Percentiles rank a stretch among this genome's conserved stretches.
These are phyloP conservation scores for Geopemphigus sp. DNA, from an alignment of 1,140 invertebrate genomes.

Conservation along the genomic window DNA sequence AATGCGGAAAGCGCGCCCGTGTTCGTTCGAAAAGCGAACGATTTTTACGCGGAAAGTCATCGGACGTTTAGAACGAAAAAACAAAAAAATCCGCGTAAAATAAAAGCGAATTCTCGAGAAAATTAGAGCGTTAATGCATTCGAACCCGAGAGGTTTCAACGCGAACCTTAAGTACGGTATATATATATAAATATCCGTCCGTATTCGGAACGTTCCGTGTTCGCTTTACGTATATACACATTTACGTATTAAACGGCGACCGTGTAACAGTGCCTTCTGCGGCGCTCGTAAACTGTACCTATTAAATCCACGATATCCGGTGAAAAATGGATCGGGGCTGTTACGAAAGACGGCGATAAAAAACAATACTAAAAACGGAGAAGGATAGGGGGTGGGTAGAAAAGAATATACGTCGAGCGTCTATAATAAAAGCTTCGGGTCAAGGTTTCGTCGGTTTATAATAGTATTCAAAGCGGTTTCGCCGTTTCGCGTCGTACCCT, in stretches of 20 bases:
- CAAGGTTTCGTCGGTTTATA: conserved; percentile 39
- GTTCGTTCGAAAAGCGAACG: neutral
- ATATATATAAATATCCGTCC: too few species aligned
- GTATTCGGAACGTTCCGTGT: conserved; percentile 1
- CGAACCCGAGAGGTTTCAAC: neutral
- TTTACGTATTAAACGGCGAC: neutral
- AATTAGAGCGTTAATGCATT: conserved; percentile 18
- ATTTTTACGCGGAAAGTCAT: neutral
- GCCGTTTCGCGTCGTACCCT: neutral
- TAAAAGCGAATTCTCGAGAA: neutral
- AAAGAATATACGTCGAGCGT: conserved; percentile 15
- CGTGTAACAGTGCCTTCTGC: neutral
- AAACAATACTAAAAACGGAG: conserved; percentile 32
- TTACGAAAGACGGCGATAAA: conserved; percentile 24
- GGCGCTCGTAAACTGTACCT: conserved; percentile 35
- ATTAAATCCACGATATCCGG: conserved; percentile 32
- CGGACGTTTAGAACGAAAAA: neutral
- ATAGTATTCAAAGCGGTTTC: conserved; percentile 35
- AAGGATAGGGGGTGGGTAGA: neutral
- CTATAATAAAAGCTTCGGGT: conserved; percentile 33
- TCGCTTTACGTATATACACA: too few species aligned
- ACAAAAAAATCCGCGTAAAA: too few species aligned
- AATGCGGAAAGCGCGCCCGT: too few species aligned
- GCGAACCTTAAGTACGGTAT: neutral
- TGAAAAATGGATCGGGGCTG: conserved; percentile 29